Percentiles rank a stretch among this genome's conserved stretches.
phyloP scores from a whole-genome alignment of 2,888 invertebrate species.

The Rhodophaea formosa region DNA sequence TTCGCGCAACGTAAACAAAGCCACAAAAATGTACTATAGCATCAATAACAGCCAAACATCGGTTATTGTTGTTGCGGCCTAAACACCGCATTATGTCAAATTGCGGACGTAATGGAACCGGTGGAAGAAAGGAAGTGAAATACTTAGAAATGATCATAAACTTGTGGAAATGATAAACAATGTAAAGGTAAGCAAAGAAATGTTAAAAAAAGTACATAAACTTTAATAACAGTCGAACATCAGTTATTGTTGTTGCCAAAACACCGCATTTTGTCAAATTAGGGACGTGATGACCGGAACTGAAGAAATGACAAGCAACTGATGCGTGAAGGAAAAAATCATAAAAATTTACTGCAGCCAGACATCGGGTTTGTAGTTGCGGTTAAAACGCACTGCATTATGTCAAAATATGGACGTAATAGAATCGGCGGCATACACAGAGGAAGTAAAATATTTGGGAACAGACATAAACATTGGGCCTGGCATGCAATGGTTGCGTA shows the following conservation, averaged over 20 bases:
- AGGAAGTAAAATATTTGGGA: no score
- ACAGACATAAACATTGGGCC: no score
- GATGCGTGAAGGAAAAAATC: no score
- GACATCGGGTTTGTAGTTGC: background rate
- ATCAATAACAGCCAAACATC: constrained; percentile 12
- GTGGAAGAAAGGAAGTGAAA: background rate
- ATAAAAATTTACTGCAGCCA: constrained; percentile 12
- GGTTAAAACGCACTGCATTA: background rate
- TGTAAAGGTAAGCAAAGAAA: no score
- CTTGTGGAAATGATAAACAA: no score
- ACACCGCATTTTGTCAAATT: no score
- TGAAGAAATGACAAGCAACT: no score
- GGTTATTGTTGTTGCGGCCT: background rate
- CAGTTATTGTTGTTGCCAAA: no score
- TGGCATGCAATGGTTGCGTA: no score
- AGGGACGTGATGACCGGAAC: no score
- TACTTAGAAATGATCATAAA: background rate
- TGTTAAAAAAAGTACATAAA: no score
- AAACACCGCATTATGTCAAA: constrained; percentile 2
- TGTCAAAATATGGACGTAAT: background rate
- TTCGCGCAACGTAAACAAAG: constrained; percentile 10
- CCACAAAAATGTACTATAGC: constrained; percentile 10
- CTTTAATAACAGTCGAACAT: no score
- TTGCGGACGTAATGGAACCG: background rate
- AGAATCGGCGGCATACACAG: background rate